A percentile compares a stretch with the other conserved stretches of the same genome.
phyloP scores from a whole-genome alignment of 2,113 vertebrate species.

The Xiphias gladius region DNA sequence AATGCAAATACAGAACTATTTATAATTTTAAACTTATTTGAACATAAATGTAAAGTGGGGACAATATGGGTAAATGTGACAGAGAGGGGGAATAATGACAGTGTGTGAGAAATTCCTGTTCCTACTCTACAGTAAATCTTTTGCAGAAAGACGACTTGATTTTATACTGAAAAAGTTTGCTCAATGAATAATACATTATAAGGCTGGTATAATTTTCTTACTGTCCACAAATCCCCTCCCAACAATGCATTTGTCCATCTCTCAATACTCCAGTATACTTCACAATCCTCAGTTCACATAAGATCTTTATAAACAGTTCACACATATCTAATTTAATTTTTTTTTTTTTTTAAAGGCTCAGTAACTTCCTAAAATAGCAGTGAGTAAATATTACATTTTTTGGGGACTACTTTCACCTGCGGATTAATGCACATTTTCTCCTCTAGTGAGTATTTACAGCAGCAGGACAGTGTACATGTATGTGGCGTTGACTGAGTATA shows the following conservation, averaged over 20 bases:
- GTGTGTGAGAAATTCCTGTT: neutral
- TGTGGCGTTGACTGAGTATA: neutral
- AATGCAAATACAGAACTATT: too few species aligned
- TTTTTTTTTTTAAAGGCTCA: neutral
- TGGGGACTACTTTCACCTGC: neutral
- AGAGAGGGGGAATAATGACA: neutral
- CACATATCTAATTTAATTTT: too few species aligned
- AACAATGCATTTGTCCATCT: too few species aligned
- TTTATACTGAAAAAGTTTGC: too few species aligned
- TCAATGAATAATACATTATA: too few species aligned
- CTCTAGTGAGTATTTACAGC: neutral
- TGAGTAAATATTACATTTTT: neutral
- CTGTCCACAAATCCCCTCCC: neutral
- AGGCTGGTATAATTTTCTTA: neutral
- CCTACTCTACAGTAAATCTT: neutral
- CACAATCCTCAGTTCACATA: neutral
- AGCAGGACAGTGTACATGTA: neutral
- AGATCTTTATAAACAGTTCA: neutral
- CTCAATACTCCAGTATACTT: too few species aligned
- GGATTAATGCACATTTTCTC: neutral
- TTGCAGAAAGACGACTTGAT: neutral
- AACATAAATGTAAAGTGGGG: neutral
- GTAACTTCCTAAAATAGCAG: neutral
- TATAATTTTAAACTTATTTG: too few species aligned
- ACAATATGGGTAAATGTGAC: neutral